Evolutionary conservation across 2,888 invertebrate genomes (phyloP).

Genomic region (Seira musarum): DNA sequence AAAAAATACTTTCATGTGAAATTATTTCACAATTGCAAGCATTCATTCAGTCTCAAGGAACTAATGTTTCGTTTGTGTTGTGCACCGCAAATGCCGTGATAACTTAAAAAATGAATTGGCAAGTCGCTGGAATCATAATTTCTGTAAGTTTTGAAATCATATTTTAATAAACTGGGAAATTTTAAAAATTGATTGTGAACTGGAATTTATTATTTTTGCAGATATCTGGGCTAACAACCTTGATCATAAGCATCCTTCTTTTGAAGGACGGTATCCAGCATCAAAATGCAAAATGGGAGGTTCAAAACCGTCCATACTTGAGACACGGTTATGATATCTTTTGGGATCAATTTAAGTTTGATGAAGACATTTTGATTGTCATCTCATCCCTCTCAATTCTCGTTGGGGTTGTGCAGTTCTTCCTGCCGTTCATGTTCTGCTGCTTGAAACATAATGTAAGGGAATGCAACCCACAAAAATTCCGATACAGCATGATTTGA

Average conservation of each 20-base stretch:
- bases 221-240: constrained; percentile 50
- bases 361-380: constrained; percentile 58
- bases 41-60: constrained; percentile 25
- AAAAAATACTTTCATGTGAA: not conserved
- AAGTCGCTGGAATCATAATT: constrained; percentile 44
- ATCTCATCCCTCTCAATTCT: constrained; percentile 55
- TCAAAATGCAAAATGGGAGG: constrained; percentile 58
- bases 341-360: constrained; percentile 62
- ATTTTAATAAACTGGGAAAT: no score
- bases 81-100: not conserved
- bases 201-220: not conserved
- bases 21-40: no score
- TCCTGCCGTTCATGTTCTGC: constrained; percentile 58
- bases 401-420: constrained; percentile 53
- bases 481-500: no score
- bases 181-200: no score
- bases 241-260: constrained; percentile 53
- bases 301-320: constrained; percentile 50
- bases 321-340: constrained; percentile 54
- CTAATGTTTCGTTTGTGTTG: not conserved
- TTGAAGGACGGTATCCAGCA: constrained; percentile 55
- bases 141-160: constrained; percentile 36
- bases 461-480: not conserved
- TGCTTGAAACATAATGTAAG: constrained; percentile 53
- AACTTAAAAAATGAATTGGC: constrained; percentile 44